Percentiles rank a stretch among this genome's conserved stretches.
Evolutionary conservation across 1,140 invertebrate genomes (phyloP).

Genomic region (Pachypsylla venusta): DNA sequence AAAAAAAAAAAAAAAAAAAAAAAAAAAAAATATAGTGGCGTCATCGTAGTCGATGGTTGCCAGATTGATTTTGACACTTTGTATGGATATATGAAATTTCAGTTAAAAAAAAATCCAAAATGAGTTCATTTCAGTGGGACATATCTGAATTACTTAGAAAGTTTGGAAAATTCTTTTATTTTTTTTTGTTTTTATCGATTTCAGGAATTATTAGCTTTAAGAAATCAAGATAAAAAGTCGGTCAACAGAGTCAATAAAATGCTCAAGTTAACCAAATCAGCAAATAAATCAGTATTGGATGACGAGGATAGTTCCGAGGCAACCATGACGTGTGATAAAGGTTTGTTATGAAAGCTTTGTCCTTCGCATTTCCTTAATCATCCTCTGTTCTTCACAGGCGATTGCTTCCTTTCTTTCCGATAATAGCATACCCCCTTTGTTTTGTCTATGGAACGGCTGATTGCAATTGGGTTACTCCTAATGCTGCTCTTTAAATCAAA

Average conservation of each 20-base stretch:
- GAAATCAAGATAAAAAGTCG: constrained; percentile 47
- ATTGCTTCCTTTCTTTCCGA: no score
- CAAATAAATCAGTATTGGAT: constrained; percentile 67
- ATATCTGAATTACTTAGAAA: no score
- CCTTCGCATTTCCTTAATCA: not conserved
- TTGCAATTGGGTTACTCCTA: no score
- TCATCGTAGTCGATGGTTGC: not conserved
- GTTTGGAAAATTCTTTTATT: no score
- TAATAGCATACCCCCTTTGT: no score
- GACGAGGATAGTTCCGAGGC: constrained; percentile 69
- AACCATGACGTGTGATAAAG: not conserved
- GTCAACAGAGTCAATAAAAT: constrained; percentile 42
- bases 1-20: no score
- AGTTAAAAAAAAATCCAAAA: no score
- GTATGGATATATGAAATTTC: no score
- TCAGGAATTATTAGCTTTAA: constrained; percentile 48
- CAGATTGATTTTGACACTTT: not conserved
- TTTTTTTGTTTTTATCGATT: constrained; percentile 18
- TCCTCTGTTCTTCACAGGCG: not conserved
- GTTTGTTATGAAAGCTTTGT: not conserved
- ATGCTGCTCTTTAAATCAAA: no score
- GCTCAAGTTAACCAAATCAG: constrained; percentile 66
- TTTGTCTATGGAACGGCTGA: no score
- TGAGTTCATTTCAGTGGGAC: no score
- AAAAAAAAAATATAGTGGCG: constrained; percentile 41